Conservation (phyloP, 2,888 invertebrate species). For the Lasioglossum malachurum region DNA sequence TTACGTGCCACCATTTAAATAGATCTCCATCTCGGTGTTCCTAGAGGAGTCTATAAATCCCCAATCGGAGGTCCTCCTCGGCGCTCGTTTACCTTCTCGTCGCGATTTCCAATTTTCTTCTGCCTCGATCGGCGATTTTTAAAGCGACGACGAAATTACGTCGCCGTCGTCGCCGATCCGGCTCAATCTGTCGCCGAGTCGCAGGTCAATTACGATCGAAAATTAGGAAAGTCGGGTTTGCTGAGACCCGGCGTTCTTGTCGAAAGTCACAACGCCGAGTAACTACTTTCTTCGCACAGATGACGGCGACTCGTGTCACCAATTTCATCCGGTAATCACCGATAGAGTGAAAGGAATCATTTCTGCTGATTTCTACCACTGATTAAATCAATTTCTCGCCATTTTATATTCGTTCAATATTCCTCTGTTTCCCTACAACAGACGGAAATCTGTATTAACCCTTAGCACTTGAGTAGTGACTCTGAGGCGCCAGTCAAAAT, state of each 20-base stretch:
- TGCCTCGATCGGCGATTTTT: constrained; percentile 35
- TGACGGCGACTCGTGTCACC: neutral
- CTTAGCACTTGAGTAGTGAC: too few species aligned
- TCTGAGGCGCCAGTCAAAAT: too few species aligned
- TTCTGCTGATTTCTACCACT: neutral
- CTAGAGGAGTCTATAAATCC: constrained; percentile 36
- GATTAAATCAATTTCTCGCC: neutral
- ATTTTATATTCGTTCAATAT: neutral
- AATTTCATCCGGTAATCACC: neutral
- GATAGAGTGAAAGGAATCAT: neutral
- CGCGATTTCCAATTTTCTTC: constrained; percentile 40
- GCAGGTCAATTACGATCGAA: constrained; percentile 1
- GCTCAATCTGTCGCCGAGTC: constrained; percentile 7
- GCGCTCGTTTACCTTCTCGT: constrained; percentile 35
- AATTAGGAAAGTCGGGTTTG: constrained; percentile 4
- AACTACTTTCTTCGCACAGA: neutral
- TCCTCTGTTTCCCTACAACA: neutral
- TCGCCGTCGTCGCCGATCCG: neutral
- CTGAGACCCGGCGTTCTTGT: neutral
- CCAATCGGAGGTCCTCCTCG: constrained; percentile 6
- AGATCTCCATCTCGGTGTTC: constrained; percentile 4
- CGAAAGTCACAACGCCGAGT: neutral
- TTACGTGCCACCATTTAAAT: constrained; percentile 36
- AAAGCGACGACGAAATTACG: constrained; percentile 42
- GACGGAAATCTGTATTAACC: neutral